These are phyloP conservation scores for Tauraco hartlaubi DNA, from an alignment of 2,797 vertebrate species.

Conservation along the genomic window DNA sequence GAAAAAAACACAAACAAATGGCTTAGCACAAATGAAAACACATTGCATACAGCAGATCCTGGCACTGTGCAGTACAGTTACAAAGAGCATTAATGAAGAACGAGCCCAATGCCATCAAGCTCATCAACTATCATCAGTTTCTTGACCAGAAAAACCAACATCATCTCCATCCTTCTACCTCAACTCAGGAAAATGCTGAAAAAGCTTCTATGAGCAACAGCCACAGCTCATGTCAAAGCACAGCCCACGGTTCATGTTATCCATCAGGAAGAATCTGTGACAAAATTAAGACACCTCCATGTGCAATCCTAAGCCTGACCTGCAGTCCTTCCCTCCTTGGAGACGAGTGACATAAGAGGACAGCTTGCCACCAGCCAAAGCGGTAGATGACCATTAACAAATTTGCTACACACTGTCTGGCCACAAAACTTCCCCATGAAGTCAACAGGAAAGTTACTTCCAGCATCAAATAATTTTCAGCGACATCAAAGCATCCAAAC, in stretches of 20 bases:
- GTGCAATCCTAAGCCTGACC: background rate
- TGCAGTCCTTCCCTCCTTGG: background rate
- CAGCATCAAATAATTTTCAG: background rate
- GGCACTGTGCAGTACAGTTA: background rate
- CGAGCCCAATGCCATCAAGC: background rate
- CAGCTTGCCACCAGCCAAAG: background rate
- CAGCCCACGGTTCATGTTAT: background rate
- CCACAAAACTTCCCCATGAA: background rate
- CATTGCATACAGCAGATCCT: background rate
- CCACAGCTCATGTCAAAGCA: background rate
- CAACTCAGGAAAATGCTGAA: background rate
- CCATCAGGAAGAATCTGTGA: background rate
- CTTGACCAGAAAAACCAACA: background rate
- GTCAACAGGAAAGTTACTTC: background rate
- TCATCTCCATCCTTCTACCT: background rate
- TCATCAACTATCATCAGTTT: background rate
- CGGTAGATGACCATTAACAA: background rate
- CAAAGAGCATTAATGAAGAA: background rate
- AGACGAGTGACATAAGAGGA: background rate
- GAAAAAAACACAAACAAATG: background rate
- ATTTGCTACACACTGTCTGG: background rate
- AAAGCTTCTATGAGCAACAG: background rate
- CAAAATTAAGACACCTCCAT: background rate
- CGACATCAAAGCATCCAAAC: background rate
- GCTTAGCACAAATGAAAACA: constrained; percentile 26